Conservation (phyloP, 2,888 invertebrate genomes). For the Lithophane leautieri region DNA sequence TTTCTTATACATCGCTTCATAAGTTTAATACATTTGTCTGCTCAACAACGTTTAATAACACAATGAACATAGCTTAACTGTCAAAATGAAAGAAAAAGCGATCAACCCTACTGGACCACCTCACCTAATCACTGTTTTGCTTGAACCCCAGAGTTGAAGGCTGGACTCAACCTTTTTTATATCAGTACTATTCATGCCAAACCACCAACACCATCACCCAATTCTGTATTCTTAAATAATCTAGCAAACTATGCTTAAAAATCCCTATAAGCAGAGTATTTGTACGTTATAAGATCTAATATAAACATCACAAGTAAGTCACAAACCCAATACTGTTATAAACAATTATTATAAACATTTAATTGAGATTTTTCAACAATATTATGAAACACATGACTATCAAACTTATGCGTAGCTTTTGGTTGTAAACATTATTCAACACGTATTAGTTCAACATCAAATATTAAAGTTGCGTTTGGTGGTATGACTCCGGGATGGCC, state of each 20-base stretch:
- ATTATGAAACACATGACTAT: slow-evolving; percentile 34
- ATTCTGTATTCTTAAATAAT: slow-evolving; percentile 16
- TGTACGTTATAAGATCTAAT: slow-evolving; percentile 39
- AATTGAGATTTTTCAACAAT: slow-evolving; percentile 59
- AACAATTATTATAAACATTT: slow-evolving; percentile 58
- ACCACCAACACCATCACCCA: background rate
- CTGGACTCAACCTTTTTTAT: background rate
- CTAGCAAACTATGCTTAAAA: slow-evolving; percentile 53
- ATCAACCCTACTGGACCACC: too few species aligned
- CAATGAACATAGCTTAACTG: too few species aligned
- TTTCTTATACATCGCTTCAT: too few species aligned
- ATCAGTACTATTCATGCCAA: too few species aligned
- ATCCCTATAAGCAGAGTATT: slow-evolving; percentile 43
- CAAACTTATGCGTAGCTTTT: slow-evolving; percentile 17
- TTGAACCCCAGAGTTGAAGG: background rate
- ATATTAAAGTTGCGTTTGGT: slow-evolving; percentile 97
- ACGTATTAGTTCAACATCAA: slow-evolving; percentile 98
- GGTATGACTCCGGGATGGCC: slow-evolving; percentile 99
- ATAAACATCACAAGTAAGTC: slow-evolving; percentile 61
- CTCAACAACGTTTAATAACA: too few species aligned
- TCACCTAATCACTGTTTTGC: too few species aligned
- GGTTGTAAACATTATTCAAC: slow-evolving; percentile 91
- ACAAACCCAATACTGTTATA: slow-evolving; percentile 66
- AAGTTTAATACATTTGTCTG: too few species aligned
- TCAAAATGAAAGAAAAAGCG: too few species aligned